phyloP scores from a whole-genome alignment of 2,797 vertebrate species.

The Coilia nasus region DNA sequence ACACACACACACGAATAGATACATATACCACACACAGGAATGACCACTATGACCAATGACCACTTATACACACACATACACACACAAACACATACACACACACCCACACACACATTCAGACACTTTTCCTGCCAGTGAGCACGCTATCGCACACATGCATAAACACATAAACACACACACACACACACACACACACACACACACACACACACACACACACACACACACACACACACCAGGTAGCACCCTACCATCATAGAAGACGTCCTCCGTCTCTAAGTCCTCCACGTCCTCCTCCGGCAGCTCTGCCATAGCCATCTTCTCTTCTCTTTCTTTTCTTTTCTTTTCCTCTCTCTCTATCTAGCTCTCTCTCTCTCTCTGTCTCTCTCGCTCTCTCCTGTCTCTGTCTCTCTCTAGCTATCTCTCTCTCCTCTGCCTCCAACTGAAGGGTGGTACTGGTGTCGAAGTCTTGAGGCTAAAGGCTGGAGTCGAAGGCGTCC shows the following conservation, averaged over 20 bases:
- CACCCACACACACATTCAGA: slow-evolving; percentile 41
- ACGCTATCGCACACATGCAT: too few relatives aligned
- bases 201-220: slow-evolving; percentile 21
- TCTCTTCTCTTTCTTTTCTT: not conserved
- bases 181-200: slow-evolving; percentile 46
- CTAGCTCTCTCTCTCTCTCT: not conserved
- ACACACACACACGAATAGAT: not conserved
- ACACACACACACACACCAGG: slow-evolving; percentile 24
- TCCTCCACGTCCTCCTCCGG: slow-evolving; percentile 71
- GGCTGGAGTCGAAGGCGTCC: not conserved
- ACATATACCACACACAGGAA: not conserved
- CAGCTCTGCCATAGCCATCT: slow-evolving; percentile 69
- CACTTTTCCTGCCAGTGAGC: too few relatives aligned
- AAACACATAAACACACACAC: slow-evolving; percentile 31
- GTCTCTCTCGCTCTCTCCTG: not conserved
- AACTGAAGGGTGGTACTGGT: not conserved
- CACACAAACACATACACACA: slow-evolving; percentile 42
- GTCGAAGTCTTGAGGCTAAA: too few relatives aligned
- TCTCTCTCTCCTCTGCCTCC: not conserved
- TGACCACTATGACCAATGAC: not conserved
- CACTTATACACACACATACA: not conserved
- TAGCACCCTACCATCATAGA: slow-evolving; percentile 73
- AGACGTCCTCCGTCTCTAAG: slow-evolving; percentile 76
- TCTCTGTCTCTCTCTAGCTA: not conserved
- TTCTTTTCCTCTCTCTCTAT: not conserved